Conservation (phyloP, 2,113 vertebrate genomes). For the Percina caprodes region DNA sequence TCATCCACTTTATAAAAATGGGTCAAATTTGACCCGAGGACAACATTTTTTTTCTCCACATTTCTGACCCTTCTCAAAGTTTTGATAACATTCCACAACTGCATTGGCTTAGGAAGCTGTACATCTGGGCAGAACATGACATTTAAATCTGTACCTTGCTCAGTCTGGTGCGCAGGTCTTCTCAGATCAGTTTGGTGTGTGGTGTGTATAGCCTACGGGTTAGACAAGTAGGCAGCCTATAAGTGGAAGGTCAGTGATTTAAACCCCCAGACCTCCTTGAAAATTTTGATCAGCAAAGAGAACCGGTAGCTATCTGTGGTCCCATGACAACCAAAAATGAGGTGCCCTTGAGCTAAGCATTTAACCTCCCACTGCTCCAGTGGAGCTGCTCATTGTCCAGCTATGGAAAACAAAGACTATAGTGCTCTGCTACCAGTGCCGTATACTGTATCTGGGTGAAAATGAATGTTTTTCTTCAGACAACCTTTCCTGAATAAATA, state of each 20-base stretch:
- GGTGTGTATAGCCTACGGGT: slow-evolving; percentile 2
- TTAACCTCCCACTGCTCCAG: slow-evolving; percentile 61
- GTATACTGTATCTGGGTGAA: slow-evolving; percentile 11
- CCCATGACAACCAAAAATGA: slow-evolving; percentile 36
- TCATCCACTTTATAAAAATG: no score
- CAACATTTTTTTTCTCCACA: background rate
- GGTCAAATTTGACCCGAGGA: no score
- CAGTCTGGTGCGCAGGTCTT: background rate
- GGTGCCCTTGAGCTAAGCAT: slow-evolving; percentile 63
- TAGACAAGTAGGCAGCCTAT: background rate
- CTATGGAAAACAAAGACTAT: slow-evolving; percentile 47
- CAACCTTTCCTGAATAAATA: slow-evolving; percentile 29
- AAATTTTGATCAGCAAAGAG: slow-evolving; percentile 48
- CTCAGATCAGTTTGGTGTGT: background rate
- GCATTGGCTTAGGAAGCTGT: background rate
- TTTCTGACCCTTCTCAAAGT: background rate
- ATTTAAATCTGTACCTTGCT: slow-evolving; percentile 10
- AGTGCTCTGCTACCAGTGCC: slow-evolving; percentile 1
- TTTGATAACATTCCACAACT: background rate
- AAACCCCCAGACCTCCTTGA: slow-evolving; percentile 7
- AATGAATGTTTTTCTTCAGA: slow-evolving; percentile 14
- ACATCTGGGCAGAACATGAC: background rate
- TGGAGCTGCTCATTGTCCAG: slow-evolving; percentile 63
- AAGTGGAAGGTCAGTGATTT: slow-evolving; percentile 19
- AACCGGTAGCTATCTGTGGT: slow-evolving; percentile 12